phyloP scores from a whole-genome alignment of 2,113 vertebrate species.

The Myotis davidii region DNA sequence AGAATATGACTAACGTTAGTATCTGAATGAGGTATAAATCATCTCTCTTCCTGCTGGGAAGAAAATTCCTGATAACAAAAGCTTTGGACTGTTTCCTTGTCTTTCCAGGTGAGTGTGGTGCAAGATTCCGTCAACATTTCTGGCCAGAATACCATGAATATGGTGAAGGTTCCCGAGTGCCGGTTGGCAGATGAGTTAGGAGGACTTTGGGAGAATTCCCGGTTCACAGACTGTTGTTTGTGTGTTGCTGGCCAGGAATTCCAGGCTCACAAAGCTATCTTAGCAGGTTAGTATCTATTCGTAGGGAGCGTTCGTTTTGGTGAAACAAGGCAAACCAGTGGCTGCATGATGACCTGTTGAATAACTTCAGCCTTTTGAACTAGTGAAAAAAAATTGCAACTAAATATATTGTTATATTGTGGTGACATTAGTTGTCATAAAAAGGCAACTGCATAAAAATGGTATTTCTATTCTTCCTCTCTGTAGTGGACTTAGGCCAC shows the following conservation, averaged over 20 bases:
- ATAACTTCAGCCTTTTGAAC: conserved; percentile 22
- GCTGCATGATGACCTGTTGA: conserved; percentile 37
- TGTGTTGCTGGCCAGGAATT: conserved; percentile 96
- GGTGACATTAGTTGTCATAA: conserved; percentile 14
- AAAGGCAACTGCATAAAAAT: neutral
- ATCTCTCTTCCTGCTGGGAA: neutral
- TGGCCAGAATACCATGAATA: conserved; percentile 98
- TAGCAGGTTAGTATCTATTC: conserved; percentile 89
- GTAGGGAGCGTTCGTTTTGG: conserved; percentile 8
- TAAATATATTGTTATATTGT: conserved; percentile 8
- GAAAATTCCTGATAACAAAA: conserved; percentile 22
- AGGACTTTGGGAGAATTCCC: conserved; percentile 96
- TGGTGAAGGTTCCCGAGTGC: conserved; percentile 97
- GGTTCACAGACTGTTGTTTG: conserved; percentile 97
- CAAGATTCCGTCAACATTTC: conserved; percentile 99
- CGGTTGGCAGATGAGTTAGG: conserved; percentile 96
- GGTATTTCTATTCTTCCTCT: conserved; percentile 18
- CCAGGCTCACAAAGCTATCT: conserved; percentile 94
- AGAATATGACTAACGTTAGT: neutral
- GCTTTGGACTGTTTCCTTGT: conserved; percentile 49
- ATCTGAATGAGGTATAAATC: neutral
- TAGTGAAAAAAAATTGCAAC: neutral
- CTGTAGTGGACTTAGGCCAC: neutral
- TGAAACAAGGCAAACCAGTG: conserved; percentile 50
- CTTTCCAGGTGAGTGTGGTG: conserved; percentile 95